Percentiles rank a stretch among this genome's conserved stretches.
Evolutionary conservation across 2,888 invertebrate species (phyloP).

Genomic region (Drosophila mercatorum): DNA sequence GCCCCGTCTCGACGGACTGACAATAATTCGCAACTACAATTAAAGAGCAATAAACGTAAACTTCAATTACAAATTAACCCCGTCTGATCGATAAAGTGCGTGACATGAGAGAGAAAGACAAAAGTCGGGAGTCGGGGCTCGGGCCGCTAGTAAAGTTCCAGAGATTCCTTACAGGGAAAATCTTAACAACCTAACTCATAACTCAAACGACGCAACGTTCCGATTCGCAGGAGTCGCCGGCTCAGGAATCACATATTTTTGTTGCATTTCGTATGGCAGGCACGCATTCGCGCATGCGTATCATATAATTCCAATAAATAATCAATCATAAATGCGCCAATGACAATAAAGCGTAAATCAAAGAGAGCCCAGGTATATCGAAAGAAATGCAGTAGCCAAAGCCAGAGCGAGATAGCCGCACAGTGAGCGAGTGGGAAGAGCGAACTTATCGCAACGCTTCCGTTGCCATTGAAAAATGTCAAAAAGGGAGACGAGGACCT

Average conservation of each 20-base stretch:
- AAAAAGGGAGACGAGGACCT: slow-evolving; percentile 35
- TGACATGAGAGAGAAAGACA: slow-evolving; percentile 35
- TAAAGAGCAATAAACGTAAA: slow-evolving; percentile 70
- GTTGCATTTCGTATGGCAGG: slow-evolving; percentile 45
- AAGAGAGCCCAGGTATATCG: slow-evolving; percentile 43
- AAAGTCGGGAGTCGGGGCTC: neutral
- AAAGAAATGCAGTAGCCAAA: slow-evolving; percentile 17
- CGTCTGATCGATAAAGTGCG: slow-evolving; percentile 56
- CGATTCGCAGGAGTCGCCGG: slow-evolving; percentile 10
- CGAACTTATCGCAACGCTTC: slow-evolving; percentile 60
- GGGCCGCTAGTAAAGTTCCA: slow-evolving; percentile 7
- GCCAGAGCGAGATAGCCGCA: neutral
- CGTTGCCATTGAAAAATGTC: slow-evolving; percentile 66
- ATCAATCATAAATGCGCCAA: slow-evolving; percentile 78
- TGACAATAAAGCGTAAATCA: slow-evolving; percentile 80
- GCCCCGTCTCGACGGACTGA: slow-evolving; percentile 23
- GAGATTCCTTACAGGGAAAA: slow-evolving; percentile 35
- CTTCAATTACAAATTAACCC: slow-evolving; percentile 59
- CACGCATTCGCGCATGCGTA: slow-evolving; percentile 80
- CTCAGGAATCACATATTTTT: slow-evolving; percentile 4
- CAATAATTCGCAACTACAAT: slow-evolving; percentile 51
- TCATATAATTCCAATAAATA: slow-evolving; percentile 78
- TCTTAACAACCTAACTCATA: slow-evolving; percentile 15
- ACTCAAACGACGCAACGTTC: slow-evolving; percentile 5
- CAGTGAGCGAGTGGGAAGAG: slow-evolving; percentile 17